phyloP scores from a whole-genome alignment of 2,888 invertebrate species.

The Drosophila paramelanica region DNA sequence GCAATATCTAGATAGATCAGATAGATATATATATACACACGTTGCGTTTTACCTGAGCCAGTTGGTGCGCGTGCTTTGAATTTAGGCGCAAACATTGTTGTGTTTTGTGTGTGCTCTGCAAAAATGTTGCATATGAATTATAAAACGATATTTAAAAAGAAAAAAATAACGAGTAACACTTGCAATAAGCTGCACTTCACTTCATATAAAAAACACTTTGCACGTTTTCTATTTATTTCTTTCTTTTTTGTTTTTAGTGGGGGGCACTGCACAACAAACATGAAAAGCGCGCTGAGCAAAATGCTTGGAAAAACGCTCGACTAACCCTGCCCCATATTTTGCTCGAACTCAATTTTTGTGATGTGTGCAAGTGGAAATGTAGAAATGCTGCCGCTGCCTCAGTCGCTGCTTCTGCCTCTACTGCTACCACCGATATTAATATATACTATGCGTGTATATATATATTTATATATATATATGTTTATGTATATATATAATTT shows the following conservation, averaged over 20 bases:
- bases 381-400: slow-evolving; percentile 43
- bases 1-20: slow-evolving; percentile 15
- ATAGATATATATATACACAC: background rate
- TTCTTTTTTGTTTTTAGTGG: background rate
- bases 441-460: slow-evolving; percentile 31
- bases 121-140: slow-evolving; percentile 37
- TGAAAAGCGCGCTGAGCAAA: slow-evolving; percentile 15
- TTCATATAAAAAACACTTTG: slow-evolving; percentile 12
- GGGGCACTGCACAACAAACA: slow-evolving; percentile 26
- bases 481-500: slow-evolving; percentile 23
- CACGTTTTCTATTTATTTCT: background rate
- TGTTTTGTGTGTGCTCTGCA: slow-evolving; percentile 66
- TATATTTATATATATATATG: slow-evolving; percentile 29
- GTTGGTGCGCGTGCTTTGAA: slow-evolving; percentile 91
- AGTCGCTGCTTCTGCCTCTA: slow-evolving; percentile 39
- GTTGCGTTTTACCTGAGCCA: slow-evolving; percentile 81
- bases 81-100: slow-evolving; percentile 91
- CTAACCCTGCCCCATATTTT: slow-evolving; percentile 85
- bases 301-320: slow-evolving; percentile 60
- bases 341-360: slow-evolving; percentile 34
- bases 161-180: slow-evolving; percentile 7
- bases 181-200: slow-evolving; percentile 43
- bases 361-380: slow-evolving; percentile 60
- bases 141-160: background rate
- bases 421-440: slow-evolving; percentile 39